Evolutionary conservation across 2,113 vertebrate species (phyloP).

Genomic region (Hypocryptadius cinnamomeus): DNA sequence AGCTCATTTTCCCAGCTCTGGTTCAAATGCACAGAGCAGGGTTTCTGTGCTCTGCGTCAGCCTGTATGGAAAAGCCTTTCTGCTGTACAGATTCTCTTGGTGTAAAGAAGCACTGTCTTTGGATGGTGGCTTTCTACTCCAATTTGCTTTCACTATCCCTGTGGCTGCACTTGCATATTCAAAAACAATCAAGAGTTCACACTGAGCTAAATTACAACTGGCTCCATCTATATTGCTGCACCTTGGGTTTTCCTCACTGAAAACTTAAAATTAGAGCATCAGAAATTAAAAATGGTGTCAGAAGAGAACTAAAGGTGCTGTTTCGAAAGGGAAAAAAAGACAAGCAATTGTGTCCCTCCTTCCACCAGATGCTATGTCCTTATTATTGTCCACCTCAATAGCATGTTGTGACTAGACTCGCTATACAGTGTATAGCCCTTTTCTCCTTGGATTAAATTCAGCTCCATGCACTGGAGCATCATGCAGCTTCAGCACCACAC

Average conservation of each 20-base stretch:
- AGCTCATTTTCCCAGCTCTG: conserved; percentile 26
- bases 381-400: neutral
- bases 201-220: neutral
- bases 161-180: neutral
- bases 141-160: neutral
- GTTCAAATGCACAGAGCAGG: neutral
- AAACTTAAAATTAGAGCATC: neutral
- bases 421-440: neutral
- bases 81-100: neutral
- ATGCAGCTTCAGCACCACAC: accelerated
- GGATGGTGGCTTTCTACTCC: neutral
- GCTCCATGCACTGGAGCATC: neutral
- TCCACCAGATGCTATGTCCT: neutral
- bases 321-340: neutral
- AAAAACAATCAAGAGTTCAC: neutral
- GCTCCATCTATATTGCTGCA: neutral
- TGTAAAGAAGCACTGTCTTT: neutral
- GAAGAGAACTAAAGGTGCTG: neutral
- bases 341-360: neutral
- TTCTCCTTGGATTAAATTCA: neutral
- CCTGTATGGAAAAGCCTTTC: neutral
- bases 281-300: neutral
- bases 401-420: neutral
- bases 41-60: neutral
- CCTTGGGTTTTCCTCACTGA: neutral